Conservation (phyloP, 2,888 invertebrate genomes). For the Encarsia formosa region DNA sequence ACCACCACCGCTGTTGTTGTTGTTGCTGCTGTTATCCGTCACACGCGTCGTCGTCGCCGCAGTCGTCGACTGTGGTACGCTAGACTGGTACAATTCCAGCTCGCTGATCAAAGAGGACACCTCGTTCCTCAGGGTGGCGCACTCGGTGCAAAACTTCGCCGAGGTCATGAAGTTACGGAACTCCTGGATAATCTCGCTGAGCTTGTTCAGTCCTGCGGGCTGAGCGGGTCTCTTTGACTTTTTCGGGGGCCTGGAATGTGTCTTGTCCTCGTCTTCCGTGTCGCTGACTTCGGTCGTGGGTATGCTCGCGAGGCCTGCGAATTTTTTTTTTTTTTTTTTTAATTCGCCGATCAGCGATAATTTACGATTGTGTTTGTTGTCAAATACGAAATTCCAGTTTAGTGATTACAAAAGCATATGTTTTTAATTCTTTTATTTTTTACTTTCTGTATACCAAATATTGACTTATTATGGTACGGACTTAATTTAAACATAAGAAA, state of each 20-base stretch:
- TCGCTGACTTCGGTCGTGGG: constrained; percentile 23
- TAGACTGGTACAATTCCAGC: constrained; percentile 32
- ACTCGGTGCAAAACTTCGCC: constrained; percentile 38
- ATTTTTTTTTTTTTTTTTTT: too few relatives aligned
- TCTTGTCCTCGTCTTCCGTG: constrained; percentile 23
- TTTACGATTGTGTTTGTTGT: too few relatives aligned
- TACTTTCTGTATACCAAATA: too few relatives aligned
- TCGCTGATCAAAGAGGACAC: constrained; percentile 38
- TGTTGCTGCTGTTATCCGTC: too few relatives aligned
- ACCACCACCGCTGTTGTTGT: too few relatives aligned
- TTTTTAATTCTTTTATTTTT: too few relatives aligned
- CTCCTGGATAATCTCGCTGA: constrained; percentile 24
- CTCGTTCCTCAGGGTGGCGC: constrained; percentile 37
- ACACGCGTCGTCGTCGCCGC: constrained; percentile 5
- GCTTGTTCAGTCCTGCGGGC: constrained; percentile 11
- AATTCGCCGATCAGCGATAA: too few relatives aligned
- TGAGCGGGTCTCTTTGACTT: neutral
- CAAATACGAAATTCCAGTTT: neutral
- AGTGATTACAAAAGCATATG: too few relatives aligned
- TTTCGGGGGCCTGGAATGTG: constrained; percentile 14
- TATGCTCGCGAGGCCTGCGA: constrained; percentile 18
- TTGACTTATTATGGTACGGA: too few relatives aligned
- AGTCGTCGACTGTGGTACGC: constrained; percentile 6
- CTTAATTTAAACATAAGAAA: too few relatives aligned
- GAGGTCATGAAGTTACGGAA: constrained; percentile 21